Base-by-base conservation (phyloP, 2,113 vertebrate genomes). In the Microtus oregoni region DNA sequence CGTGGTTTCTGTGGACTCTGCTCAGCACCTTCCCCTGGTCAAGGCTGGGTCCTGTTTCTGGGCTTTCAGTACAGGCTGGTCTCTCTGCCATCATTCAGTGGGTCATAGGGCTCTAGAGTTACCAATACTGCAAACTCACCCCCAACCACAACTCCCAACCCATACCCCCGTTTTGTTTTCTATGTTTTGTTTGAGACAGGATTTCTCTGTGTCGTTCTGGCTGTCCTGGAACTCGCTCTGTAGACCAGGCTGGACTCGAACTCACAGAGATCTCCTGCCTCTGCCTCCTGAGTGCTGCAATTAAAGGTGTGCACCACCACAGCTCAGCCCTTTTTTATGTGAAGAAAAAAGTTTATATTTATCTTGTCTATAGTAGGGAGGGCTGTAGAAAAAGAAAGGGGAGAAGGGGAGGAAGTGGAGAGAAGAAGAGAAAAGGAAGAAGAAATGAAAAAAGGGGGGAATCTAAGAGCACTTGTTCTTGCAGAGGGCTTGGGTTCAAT, bases 321-420 rank as follows among this genome's bases (percentile, higher is more conserved):
- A 15, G 7, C 32, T 7, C 68, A n/a, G 68, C 7, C 35, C 3
- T 28, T 35, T 92, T 68, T 89, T 17, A 92, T 83, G 35, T 63
- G 78, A 92, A 95, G 82, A 86, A 79, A 81, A 93, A 68, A 30
- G 11, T 72, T 92, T 67, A 94, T 95, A 67, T 86, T 98, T 94
- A 79, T 89, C 91, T 38, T 96, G 95, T 91, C 22, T 88, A 78
- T 67, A 65, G 0, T 63, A 14, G 41, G 12, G 26, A 86, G 67
- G 89, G 88, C 97, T 52, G 89, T 30, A 81, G 93, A 77, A 0
- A 70, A 81, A n/a, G 44, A 30, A 50, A 5, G 50, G 6, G 24
- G 24, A 58, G 14, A 41, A 22, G 4, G 22, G 35, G 50, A 26
- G 22, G 30, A 14, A 28, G 67, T 28, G 47, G 41, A 35, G 30